Conservation (phyloP, 2,113 vertebrate species). For the Ariopsis seemanni region DNA sequence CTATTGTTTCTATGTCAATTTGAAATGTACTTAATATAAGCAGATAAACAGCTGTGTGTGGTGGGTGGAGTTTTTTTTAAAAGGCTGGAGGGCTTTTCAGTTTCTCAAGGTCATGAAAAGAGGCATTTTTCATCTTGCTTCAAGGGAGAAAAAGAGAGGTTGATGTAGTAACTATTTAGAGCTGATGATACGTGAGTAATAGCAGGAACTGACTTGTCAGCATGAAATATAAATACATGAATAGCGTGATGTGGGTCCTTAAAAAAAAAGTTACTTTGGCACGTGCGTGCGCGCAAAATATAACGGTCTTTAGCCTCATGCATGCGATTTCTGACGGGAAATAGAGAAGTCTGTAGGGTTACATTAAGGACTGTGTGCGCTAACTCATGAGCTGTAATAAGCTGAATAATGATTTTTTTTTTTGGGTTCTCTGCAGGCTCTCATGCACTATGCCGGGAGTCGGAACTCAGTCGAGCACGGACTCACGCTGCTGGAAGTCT, state of each 20-base stretch:
- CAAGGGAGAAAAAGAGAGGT: background rate
- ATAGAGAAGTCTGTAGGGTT: background rate
- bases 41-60: too few species aligned
- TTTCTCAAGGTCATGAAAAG: background rate
- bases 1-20: too few species aligned
- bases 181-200: background rate
- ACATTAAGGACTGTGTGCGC: background rate
- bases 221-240: too few species aligned
- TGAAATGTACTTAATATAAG: too few species aligned
- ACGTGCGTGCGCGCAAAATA: background rate
- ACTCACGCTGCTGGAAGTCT: conserved; percentile 90
- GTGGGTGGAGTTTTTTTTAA: too few species aligned
- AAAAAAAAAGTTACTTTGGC: background rate
- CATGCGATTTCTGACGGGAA: too few species aligned
- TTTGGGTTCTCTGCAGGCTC: conserved; percentile 70
- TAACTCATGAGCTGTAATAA: background rate
- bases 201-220: background rate
- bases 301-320: background rate
- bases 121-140: background rate
- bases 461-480: conserved; percentile 92
- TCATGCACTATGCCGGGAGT: conserved; percentile 91
- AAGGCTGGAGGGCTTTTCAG: background rate
- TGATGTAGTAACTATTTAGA: background rate
- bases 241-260: too few species aligned
- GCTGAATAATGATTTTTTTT: background rate